phyloP scores from a whole-genome alignment of 1,140 invertebrate genomes.

The Chrysopa pallens region DNA sequence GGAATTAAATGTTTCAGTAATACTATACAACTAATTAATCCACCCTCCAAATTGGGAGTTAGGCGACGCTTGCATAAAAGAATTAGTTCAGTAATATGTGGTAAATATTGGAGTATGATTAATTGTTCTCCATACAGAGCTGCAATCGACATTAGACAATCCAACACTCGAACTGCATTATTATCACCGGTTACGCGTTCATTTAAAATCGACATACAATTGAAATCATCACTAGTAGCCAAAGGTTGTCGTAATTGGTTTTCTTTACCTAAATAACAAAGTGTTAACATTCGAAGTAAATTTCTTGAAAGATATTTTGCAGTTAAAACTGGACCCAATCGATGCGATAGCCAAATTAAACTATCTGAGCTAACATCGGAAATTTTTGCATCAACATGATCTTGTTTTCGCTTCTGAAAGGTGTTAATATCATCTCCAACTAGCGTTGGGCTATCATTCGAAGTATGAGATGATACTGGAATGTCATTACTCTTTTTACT shows the following conservation, averaged over 20 bases:
- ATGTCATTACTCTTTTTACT: constrained; percentile 25
- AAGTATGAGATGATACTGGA: constrained; percentile 6
- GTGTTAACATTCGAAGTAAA: constrained; percentile 77
- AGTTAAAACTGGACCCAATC: constrained; percentile 86
- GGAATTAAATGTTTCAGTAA: constrained; percentile 64
- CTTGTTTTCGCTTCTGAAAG: not conserved
- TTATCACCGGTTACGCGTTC: constrained; percentile 55
- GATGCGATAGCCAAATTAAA: constrained; percentile 78
- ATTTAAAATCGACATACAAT: constrained; percentile 34
- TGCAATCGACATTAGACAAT: constrained; percentile 73
- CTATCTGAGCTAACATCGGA: constrained; percentile 83
- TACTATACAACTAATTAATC: constrained; percentile 67
- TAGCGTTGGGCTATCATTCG: constrained; percentile 11
- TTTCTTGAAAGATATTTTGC: constrained; percentile 80
- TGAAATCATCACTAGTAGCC: constrained; percentile 24
- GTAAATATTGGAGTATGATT: constrained; percentile 85
- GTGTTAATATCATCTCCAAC: not conserved
- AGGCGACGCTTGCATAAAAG: constrained; percentile 56
- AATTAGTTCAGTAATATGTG: constrained; percentile 73
- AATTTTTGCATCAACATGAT: constrained; percentile 36
- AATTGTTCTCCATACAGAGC: constrained; percentile 86
- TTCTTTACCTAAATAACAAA: constrained; percentile 81
- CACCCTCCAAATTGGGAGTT: constrained; percentile 70
- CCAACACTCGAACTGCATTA: constrained; percentile 66
- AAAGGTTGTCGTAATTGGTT: constrained; percentile 31